A percentile compares a stretch with the other conserved stretches of the same genome.
These are phyloP conservation scores for Palaemon carinicauda DNA, from an alignment of 1,140 invertebrate species.

Conservation along the genomic window DNA sequence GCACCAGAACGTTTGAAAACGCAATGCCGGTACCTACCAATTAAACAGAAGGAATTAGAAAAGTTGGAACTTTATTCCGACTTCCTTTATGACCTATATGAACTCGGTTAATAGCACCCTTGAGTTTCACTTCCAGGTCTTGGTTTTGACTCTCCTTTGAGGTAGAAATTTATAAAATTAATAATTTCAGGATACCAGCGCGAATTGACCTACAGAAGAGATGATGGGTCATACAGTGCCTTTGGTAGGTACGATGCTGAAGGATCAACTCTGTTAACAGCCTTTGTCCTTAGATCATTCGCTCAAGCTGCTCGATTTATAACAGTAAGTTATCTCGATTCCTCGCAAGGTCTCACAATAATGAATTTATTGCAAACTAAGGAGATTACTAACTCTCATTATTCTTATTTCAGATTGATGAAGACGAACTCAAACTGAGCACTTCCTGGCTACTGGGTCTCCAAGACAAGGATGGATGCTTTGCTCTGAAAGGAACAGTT, in stretches of 20 bases:
- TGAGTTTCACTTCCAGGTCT: too few species aligned
- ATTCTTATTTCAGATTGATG: neutral
- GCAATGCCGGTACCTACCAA: too few species aligned
- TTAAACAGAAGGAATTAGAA: too few species aligned
- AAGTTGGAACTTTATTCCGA: too few species aligned
- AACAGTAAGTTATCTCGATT: slow-evolving; percentile 69
- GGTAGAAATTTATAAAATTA: too few species aligned
- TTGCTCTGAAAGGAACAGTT: slow-evolving; percentile 66
- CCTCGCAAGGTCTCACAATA: too few species aligned
- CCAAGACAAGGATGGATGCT: slow-evolving; percentile 65
- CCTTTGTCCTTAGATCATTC: slow-evolving; percentile 80
- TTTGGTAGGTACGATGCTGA: slow-evolving; percentile 72
- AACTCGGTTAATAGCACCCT: too few species aligned
- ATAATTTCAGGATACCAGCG: slow-evolving; percentile 76
- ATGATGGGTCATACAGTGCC: slow-evolving; percentile 83
- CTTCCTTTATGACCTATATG: too few species aligned
- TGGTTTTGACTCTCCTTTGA: too few species aligned
- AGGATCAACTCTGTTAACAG: slow-evolving; percentile 85
- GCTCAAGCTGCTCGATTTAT: slow-evolving; percentile 73
- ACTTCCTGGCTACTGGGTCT: slow-evolving; percentile 60
- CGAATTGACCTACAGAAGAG: slow-evolving; percentile 77
- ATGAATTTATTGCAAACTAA: too few species aligned
- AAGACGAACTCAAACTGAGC: neutral
- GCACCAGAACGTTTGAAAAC: too few species aligned
- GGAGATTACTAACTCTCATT: too few species aligned